A percentile compares a stretch with the other conserved stretches of the same genome.
These are phyloP conservation scores for Coelogynopora nodosa DNA, from an alignment of 2,888 invertebrate species.

Conservation along the genomic window DNA sequence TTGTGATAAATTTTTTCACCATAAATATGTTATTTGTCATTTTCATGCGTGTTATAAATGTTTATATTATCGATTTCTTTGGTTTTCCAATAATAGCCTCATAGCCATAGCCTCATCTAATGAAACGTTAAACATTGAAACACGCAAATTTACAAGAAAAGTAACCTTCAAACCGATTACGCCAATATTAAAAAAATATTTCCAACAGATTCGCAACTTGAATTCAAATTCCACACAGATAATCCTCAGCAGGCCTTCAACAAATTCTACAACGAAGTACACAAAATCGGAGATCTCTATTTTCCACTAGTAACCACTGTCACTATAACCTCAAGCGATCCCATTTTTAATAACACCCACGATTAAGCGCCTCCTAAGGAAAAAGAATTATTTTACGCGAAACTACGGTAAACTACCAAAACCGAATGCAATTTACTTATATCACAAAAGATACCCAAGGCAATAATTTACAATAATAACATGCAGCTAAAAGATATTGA, in stretches of 20 bases:
- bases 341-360: not conserved
- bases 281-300: not conserved
- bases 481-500: not conserved
- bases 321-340: not conserved
- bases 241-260: not conserved
- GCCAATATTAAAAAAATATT: no score
- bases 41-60: no score
- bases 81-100: no score
- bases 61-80: no score
- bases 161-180: no score
- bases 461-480: not conserved
- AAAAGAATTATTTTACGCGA: not conserved
- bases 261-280: not conserved
- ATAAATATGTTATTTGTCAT: no score
- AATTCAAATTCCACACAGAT: not conserved
- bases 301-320: not conserved
- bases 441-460: no score
- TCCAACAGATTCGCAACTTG: conserved; percentile 46
- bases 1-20: no score
- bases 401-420: not conserved
- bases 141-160: no score
- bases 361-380: not conserved
- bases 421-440: not conserved
- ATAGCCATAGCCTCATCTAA: no score
- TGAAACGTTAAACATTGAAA: no score